A percentile compares a stretch with the other conserved stretches of the same genome.
phyloP scores from a whole-genome alignment of 2,888 invertebrate genomes.

The Hirtodrosophila trivittata region DNA sequence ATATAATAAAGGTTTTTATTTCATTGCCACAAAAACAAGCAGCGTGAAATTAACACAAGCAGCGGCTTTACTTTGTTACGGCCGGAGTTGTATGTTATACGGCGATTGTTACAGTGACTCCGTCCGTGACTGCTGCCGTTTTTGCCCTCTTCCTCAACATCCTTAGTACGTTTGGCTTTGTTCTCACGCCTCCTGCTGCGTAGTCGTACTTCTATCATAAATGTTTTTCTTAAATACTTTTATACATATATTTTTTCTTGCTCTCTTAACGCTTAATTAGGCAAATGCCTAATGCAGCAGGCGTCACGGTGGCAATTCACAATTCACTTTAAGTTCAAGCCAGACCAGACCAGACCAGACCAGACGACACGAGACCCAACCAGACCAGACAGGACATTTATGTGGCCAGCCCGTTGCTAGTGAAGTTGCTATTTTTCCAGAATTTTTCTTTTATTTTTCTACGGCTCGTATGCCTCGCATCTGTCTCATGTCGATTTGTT shows the following conservation, averaged over 20 bases:
- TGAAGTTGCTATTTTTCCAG: slow-evolving; percentile 22
- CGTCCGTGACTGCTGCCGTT: slow-evolving; percentile 6
- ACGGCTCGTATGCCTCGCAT: slow-evolving; percentile 17
- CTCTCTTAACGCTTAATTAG: slow-evolving; percentile 36
- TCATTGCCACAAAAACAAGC: slow-evolving; percentile 53
- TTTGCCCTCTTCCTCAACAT: not conserved
- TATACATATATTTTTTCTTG: not conserved
- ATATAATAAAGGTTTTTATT: slow-evolving; percentile 64
- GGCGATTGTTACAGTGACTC: slow-evolving; percentile 19
- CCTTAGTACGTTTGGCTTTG: not conserved
- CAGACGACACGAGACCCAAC: slow-evolving; percentile 17
- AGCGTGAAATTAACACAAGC: slow-evolving; percentile 47
- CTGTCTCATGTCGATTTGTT: slow-evolving; percentile 37
- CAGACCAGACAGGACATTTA: slow-evolving; percentile 34
- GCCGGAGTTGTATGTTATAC: too few relatives aligned
- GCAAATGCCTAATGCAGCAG: slow-evolving; percentile 17
- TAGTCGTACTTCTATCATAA: slow-evolving; percentile 10
- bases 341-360: slow-evolving; percentile 14
- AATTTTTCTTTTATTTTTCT: slow-evolving; percentile 9
- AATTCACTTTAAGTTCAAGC: slow-evolving; percentile 41
- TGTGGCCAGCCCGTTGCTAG: slow-evolving; percentile 33
- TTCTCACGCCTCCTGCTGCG: slow-evolving; percentile 1
- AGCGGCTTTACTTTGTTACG: not conserved
- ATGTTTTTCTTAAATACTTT: slow-evolving; percentile 26
- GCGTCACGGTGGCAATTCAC: slow-evolving; percentile 20